Percentiles rank a stretch among this genome's conserved stretches.
phyloP scores from a whole-genome alignment of 2,797 vertebrate genomes.

The Eulemur mongoz region DNA sequence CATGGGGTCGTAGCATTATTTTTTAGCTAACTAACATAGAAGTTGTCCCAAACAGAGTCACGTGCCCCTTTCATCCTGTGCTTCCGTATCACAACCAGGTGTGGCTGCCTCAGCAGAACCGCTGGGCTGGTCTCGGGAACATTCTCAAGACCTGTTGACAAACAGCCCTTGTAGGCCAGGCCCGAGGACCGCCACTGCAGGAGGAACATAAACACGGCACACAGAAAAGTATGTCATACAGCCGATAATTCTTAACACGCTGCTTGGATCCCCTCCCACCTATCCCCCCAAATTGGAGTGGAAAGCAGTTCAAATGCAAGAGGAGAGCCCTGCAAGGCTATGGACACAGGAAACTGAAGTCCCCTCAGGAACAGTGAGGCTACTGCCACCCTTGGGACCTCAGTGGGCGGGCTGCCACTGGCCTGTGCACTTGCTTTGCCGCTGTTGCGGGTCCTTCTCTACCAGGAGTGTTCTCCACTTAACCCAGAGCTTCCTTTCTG shows the following conservation, averaged over 20 bases:
- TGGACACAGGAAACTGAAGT: fast-evolving
- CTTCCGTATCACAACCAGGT: fast-evolving
- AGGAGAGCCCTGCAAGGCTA: no score
- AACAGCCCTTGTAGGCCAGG: background rate
- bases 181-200: background rate
- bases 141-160: background rate
- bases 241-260: fast-evolving
- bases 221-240: fast-evolving
- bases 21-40: background rate
- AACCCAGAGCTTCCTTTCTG: background rate
- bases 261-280: background rate
- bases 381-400: fast-evolving
- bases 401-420: no score
- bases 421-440: background rate
- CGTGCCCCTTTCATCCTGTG: fast-evolving
- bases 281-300: fast-evolving
- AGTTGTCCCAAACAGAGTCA: background rate
- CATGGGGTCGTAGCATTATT: fast-evolving
- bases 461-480: background rate
- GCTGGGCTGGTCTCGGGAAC: background rate
- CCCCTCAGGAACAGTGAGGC: fast-evolving
- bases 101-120: background rate
- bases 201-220: fast-evolving
- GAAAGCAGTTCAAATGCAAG: no score
- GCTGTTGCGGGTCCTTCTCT: background rate